Evolutionary conservation across 2,113 vertebrate genomes (phyloP).

Genomic region (Callorhinus ursinus): DNA sequence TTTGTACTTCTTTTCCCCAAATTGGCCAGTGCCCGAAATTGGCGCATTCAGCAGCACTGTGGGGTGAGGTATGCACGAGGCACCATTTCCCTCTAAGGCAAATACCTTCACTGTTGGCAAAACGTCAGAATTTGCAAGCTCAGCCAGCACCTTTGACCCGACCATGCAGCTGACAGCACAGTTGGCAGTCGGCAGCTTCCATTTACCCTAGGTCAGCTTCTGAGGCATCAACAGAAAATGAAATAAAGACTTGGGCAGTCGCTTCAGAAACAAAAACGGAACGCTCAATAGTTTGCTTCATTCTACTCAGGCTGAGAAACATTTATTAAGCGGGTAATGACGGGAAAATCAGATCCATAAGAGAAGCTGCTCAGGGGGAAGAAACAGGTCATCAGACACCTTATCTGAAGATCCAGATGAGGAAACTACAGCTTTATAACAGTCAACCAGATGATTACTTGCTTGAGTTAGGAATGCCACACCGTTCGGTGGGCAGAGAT

Average conservation of each 20-base stretch:
- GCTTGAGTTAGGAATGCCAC: background rate
- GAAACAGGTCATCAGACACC: background rate
- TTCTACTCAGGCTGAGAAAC: background rate
- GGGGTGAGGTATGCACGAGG: background rate
- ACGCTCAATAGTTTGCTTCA: background rate
- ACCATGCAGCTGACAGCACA: constrained; percentile 71
- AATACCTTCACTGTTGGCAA: constrained; percentile 60
- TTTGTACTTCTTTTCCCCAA: constrained; percentile 53
- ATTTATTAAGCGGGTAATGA: background rate
- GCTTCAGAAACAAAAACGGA: constrained; percentile 55
- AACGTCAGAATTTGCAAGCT: constrained; percentile 14
- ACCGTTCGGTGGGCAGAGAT: background rate
- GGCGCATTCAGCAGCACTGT: constrained; percentile 21
- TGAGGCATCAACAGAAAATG: constrained; percentile 44
- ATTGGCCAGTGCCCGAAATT: constrained; percentile 40
- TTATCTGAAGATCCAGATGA: background rate
- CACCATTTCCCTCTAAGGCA: constrained; percentile 66
- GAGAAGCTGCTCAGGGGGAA: background rate
- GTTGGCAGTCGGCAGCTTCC: constrained; percentile 68
- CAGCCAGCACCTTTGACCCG: constrained; percentile 49
- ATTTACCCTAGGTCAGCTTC: constrained; percentile 77
- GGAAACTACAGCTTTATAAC: background rate
- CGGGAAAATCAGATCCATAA: background rate
- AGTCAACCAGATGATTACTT: background rate
- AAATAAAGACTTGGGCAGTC: constrained; percentile 34